Evolutionary conservation across 2,113 vertebrate genomes (phyloP), one percentile per base, ranked within the genome.

Genomic region (Gasterosteus nipponicus): DNA sequence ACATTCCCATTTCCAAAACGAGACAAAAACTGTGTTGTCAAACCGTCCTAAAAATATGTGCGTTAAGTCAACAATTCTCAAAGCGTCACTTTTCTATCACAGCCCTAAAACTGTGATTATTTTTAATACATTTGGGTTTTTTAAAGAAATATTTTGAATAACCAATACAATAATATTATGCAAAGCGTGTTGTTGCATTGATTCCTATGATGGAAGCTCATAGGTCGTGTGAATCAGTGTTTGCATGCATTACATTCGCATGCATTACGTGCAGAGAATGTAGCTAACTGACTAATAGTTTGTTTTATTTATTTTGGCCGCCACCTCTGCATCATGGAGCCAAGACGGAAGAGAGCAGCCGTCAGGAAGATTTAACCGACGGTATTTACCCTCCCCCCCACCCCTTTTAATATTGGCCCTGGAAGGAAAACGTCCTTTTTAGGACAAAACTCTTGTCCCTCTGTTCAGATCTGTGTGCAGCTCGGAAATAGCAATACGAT

Each of bases 301-400:
- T 31, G 18, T 31, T 8, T 29, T 2, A 10, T 3, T 56, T 42
- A 19, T 62, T 51, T 49, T 58, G 41, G 31, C 59, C 0, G 8
- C n/a, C 60, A n/a, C 26, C 11, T 14, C 66, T 63, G 47, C n/a
- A 19, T 9, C 3, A 33, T 3, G 11, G 56, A 41, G 59, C 49
- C 51, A 65, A n/a, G 31, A 16, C 4, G 16, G 39, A 26, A 10
- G 41, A 16, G 9, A 44, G 47, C 47, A 39, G 61, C n/a, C 62
- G 68, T 67, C 61, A 63, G 62, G 15, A 63, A 16, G 47, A 33
- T 47, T n/a, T 4, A 26, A 69, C 46, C 63, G 5, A 49, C 10
- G 1, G 9, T 39, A 46, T 51, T n/a, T 53, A n/a, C 6, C 19
- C 14, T n/a, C n/a, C n/a, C n/a, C n/a, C n/a, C n/a, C n/a, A n/a